Evolutionary conservation across 2,113 vertebrate species (phyloP), one percentile per base, ranked within the genome.

Genomic region (Grus americana): DNA sequence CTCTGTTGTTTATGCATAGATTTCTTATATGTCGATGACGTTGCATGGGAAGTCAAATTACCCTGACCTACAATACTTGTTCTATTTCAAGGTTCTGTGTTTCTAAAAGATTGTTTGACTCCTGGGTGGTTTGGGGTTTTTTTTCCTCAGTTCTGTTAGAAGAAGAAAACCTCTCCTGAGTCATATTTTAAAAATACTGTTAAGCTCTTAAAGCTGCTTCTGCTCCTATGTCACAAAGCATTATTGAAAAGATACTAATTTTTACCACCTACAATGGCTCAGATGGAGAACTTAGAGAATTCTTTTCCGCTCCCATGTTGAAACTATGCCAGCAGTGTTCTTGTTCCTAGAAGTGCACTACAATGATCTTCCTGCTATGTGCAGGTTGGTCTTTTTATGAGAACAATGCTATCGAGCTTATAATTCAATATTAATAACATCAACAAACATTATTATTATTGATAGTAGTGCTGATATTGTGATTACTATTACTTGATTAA

Each of bases 1-100:
- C 55, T 78, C 67, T 93, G 55, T 47, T 70, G 50, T 75, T 96
- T 52, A 19, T 79, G 50, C 47, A 59, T 24, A 47, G 42, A 78
- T 95, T 90, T 94, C 57, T 93, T 85, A 49, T 67, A 89, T 79
- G 46, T 86, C 92, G 92, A 8, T 93, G 66, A 11, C 89, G 49
- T 74, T 95, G 55, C 83, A 61, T 36, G 16, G 80, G 90, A 93
- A 88, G 82, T 95, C 52, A 88, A 91, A 96, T 94, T 94, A 94
- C 94, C 84, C 79, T 97, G 96, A 97, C 82, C 96, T 95, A 87
- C 91, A 96, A 71, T 88, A 59, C 79, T 79, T 65, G 81, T 93
- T 96, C 91, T 97, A 66, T 97, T 97, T 97, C 81, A 95, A 42
- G 86, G 29, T 72, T 92, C 88, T 75, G 19, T 38, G 32, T 97